Evolutionary conservation across 2,888 invertebrate species (phyloP), one percentile per base, ranked within the genome.

Genomic region (Chymomyza fuscimana): DNA sequence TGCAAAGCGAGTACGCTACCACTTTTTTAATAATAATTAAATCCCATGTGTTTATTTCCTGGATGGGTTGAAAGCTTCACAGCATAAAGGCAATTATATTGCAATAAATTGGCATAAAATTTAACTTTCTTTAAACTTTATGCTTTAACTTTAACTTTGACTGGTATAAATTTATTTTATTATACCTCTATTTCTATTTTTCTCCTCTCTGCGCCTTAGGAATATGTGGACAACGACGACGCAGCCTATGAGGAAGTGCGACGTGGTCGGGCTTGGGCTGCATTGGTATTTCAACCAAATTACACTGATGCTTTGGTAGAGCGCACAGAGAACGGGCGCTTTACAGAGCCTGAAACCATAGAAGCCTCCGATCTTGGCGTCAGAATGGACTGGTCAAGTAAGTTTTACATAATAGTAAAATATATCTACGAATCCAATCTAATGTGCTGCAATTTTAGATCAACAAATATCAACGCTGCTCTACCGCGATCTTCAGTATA

Each of bases 391-490:
- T 95, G 96, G 93, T 96, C 97, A 79, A 97, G 97, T 97, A 91
- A 93, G 93, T 91, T 15, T 0, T 16, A 50, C 12, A 52, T 60
- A 6, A 36, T 9, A 56, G 16, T 6, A 6, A 10, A 9, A 56
- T 9, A 52, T 32, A n/a, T 63, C 1, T 15, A 29, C 3, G 25
- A 1, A 2, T 25, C 25, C 25, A 25, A 25, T 15, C 16, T 32
- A 56, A 50, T 36, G 19, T 10, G 12, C n/a, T 63, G 62, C 54
- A 15, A 25, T 73, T 92, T 70, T 92, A 98, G 98, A 98, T 93
- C 97, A 98, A 90, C 97, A 98, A 92, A 96, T 98, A 72, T 96
- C 96, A 2, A 95, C 95, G 84, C 94, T 96, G 87, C 92, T 98
- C 60, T 94, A 94, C 80, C 93, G 96, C 72, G 96, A 96, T 86